phyloP scores from a whole-genome alignment of 2,888 invertebrate species.

The Pheosia tremula region DNA sequence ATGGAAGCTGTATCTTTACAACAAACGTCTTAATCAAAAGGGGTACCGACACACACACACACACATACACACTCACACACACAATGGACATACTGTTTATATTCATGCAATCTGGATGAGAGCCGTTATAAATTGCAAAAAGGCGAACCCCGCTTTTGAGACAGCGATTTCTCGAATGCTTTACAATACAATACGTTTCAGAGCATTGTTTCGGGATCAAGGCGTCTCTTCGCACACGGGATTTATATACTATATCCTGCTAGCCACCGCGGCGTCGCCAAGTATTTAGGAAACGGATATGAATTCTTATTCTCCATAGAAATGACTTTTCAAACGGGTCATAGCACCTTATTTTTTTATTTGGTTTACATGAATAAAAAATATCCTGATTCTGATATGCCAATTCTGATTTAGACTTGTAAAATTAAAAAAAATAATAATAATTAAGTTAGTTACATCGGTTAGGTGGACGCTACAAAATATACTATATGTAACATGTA shows the following conservation, averaged over 20 bases:
- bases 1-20: slow-evolving; percentile 30
- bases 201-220: slow-evolving; percentile 70
- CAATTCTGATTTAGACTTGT: no score
- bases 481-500: no score
- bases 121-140: slow-evolving; percentile 78
- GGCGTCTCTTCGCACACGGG: slow-evolving; percentile 63
- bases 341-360: no score
- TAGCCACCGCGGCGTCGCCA: slow-evolving; percentile 29
- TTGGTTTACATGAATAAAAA: no score
- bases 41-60: slow-evolving; percentile 36
- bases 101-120: slow-evolving; percentile 74
- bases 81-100: slow-evolving; percentile 57
- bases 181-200: slow-evolving; percentile 76
- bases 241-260: slow-evolving; percentile 55
- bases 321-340: no score
- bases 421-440: no score
- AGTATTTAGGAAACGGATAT: slow-evolving; percentile 29
- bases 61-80: slow-evolving; percentile 24
- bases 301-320: not conserved
- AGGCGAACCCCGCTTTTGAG: slow-evolving; percentile 72
- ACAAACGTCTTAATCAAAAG: slow-evolving; percentile 50
- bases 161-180: slow-evolving; percentile 77
- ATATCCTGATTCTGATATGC: no score
- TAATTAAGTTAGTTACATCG: no score
- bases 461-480: no score